Evolutionary conservation across 2,888 invertebrate species (phyloP).

Genomic region (Calameuta idolon): DNA sequence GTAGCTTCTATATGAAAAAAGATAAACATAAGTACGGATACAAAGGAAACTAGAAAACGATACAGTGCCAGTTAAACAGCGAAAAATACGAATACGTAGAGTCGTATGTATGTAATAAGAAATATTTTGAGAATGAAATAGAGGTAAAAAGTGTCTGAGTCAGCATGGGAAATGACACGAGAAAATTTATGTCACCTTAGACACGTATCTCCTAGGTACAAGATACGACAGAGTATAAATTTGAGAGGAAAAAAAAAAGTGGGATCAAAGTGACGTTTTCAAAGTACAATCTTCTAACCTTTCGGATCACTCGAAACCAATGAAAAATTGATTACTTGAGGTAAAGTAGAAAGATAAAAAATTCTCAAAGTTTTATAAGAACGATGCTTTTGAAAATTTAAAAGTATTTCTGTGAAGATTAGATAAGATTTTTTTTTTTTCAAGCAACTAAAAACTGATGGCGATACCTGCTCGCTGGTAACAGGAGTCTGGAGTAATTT

Average conservation of each 20-base stretch:
- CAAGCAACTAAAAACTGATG: neutral
- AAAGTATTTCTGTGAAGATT: neutral
- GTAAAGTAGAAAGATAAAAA: neutral
- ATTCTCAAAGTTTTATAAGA: neutral
- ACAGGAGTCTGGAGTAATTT: slow-evolving; percentile 58
- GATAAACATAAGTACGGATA: neutral
- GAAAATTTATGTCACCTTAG: no score
- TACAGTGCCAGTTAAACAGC: neutral
- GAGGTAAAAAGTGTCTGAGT: neutral
- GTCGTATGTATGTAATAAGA: neutral
- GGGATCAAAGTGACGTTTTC: neutral
- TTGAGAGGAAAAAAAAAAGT: neutral
- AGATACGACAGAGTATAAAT: neutral
- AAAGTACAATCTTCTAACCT: neutral
- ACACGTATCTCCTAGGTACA: neutral
- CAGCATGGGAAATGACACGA: no score
- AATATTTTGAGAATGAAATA: neutral
- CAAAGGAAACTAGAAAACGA: neutral
- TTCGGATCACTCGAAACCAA: neutral
- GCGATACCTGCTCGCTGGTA: slow-evolving; percentile 56
- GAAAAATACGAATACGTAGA: no score
- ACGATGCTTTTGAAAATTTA: neutral
- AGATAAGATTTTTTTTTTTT: neutral
- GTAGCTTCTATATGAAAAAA: slow-evolving; percentile 50
- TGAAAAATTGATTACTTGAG: neutral